Evolutionary conservation across 2,113 vertebrate species (phyloP).

Genomic region (Pipra filicauda): DNA sequence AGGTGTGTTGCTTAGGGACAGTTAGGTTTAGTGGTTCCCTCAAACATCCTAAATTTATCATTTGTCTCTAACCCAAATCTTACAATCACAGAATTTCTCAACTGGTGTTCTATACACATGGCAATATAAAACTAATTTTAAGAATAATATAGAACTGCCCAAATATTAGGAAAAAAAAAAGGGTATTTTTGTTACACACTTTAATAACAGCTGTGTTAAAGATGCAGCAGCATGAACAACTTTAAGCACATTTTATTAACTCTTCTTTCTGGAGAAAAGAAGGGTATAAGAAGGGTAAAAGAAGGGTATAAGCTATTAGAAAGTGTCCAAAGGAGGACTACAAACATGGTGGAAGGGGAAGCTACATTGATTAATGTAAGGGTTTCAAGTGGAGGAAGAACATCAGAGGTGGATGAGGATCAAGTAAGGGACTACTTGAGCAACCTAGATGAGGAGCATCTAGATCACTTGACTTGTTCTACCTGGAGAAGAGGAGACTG

Average conservation of each 20-base stretch:
- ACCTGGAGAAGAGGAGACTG: neutral
- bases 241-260: neutral
- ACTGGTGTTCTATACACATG: neutral
- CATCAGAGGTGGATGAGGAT: too few relatives aligned
- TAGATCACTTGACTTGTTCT: neutral
- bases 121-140: neutral
- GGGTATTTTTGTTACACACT: neutral
- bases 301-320: neutral
- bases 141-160: neutral
- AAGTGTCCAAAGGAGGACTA: neutral
- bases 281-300: neutral
- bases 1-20: neutral
- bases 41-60: neutral
- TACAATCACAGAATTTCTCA: neutral
- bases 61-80: neutral
- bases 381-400: too few relatives aligned
- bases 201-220: neutral
- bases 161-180: too few relatives aligned
- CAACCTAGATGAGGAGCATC: neutral
- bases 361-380: too few relatives aligned
- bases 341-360: neutral
- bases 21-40: neutral
- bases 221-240: accelerated
- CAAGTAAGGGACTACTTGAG: too few relatives aligned
- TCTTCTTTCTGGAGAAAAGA: neutral